A percentile compares a stretch with the other conserved stretches of the same genome.
Evolutionary conservation across 2,113 vertebrate species (phyloP).

Genomic region (Collichthys lucidus): DNA sequence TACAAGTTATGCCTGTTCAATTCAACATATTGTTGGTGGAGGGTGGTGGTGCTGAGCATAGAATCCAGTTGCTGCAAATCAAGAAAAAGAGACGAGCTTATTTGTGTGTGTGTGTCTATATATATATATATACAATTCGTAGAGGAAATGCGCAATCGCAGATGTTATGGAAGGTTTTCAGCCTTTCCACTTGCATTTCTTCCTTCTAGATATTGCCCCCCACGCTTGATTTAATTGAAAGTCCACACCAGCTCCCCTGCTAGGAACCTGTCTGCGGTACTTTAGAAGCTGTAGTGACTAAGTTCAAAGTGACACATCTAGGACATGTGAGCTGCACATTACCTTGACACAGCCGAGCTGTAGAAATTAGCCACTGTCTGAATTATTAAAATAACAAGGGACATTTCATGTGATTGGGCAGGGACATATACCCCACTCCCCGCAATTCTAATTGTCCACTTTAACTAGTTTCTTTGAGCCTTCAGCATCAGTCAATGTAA

Average conservation of each 20-base stretch:
- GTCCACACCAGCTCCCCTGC: slow-evolving; percentile 15
- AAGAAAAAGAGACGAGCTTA: slow-evolving; percentile 31
- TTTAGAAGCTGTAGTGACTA: slow-evolving; percentile 79
- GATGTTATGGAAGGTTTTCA: slow-evolving; percentile 16
- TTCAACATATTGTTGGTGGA: slow-evolving; percentile 66
- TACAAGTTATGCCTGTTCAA: slow-evolving; percentile 70
- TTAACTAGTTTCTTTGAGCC: slow-evolving; percentile 93
- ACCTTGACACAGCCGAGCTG: slow-evolving; percentile 95
- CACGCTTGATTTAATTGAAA: slow-evolving; percentile 69
- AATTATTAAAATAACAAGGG: slow-evolving; percentile 99
- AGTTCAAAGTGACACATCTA: slow-evolving; percentile 95
- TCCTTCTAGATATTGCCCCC: slow-evolving; percentile 24
- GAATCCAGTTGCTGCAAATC: slow-evolving; percentile 36
- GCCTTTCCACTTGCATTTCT: slow-evolving; percentile 20
- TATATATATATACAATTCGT: slow-evolving; percentile 20
- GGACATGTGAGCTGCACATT: slow-evolving; percentile 93
- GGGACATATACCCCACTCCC: slow-evolving; percentile 83
- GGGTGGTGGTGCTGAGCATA: slow-evolving; percentile 21
- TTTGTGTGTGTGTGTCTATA: background rate
- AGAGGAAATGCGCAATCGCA: slow-evolving; percentile 14
- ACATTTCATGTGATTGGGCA: slow-evolving; percentile 95
- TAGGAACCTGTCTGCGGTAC: slow-evolving; percentile 56
- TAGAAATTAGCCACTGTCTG: slow-evolving; percentile 94
- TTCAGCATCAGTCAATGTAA: slow-evolving; percentile 92
- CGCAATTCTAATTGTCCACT: slow-evolving; percentile 94